A percentile compares a stretch with the other conserved stretches of the same genome.
Evolutionary conservation across 2,113 vertebrate genomes (phyloP).

Genomic region (Entelurus aequoreus): DNA sequence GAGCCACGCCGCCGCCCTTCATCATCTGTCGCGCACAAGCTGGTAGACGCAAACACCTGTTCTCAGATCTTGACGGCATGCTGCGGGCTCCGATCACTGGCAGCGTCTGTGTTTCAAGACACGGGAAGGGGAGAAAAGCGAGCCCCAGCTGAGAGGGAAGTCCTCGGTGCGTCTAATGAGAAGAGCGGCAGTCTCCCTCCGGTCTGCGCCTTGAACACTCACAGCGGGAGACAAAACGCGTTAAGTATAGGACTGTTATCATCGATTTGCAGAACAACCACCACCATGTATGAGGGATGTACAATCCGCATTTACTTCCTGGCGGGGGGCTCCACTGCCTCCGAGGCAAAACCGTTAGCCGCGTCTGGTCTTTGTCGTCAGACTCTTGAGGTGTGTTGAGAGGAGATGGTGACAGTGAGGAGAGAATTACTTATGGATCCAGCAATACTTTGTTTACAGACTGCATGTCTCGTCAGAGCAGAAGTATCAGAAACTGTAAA

Average conservation of each 20-base stretch:
- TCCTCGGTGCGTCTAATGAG: conserved; percentile 79
- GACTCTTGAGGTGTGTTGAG: conserved; percentile 30
- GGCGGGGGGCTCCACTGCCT: conserved; percentile 44
- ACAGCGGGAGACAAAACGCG: conserved; percentile 80
- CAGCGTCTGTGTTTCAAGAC: conserved; percentile 36
- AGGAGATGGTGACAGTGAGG: conserved; percentile 36
- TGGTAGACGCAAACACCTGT: conserved; percentile 15
- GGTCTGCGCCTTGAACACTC: conserved; percentile 78
- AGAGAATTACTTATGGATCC: conserved; percentile 39
- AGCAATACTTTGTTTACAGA: conserved; percentile 29
- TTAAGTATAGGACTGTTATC: conserved; percentile 73
- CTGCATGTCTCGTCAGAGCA: neutral
- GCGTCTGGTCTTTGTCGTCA: conserved; percentile 48
- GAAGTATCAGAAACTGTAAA: neutral
- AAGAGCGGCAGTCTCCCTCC: conserved; percentile 72
- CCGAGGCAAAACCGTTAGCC: conserved; percentile 41
- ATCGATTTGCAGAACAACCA: conserved; percentile 75
- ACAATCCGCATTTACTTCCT: conserved; percentile 39
- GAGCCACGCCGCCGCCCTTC: conserved; percentile 3
- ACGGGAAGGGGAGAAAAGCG: conserved; percentile 50
- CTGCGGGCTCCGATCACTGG: conserved; percentile 26
- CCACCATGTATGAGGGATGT: conserved; percentile 53
- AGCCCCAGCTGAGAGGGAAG: conserved; percentile 69
- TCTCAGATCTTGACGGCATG: conserved; percentile 30
- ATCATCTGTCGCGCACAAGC: neutral